Percentiles rank a stretch among this genome's conserved stretches.
Evolutionary conservation across 2,113 vertebrate genomes (phyloP).

Genomic region (Peromyscus polionotus): DNA sequence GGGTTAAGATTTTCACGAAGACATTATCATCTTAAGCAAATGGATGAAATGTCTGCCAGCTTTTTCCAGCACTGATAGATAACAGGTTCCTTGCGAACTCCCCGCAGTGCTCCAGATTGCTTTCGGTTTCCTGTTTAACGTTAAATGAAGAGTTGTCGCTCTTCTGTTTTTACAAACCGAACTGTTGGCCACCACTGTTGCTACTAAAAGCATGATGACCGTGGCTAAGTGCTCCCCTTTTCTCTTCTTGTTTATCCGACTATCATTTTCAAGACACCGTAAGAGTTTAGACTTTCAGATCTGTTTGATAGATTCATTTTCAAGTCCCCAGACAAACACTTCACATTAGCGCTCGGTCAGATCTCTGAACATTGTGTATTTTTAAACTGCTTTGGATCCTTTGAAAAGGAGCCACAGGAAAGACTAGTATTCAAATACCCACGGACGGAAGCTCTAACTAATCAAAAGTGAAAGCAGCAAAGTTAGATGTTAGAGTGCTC

Average conservation of each 20-base stretch:
- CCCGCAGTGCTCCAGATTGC: conserved; percentile 38
- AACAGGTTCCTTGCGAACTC: conserved; percentile 57
- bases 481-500: not conserved
- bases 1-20: conserved; percentile 35
- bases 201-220: conserved; percentile 31
- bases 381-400: conserved; percentile 74
- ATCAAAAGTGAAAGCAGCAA: conserved; percentile 72
- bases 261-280: not conserved
- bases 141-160: conserved; percentile 67
- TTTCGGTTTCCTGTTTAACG: conserved; percentile 74
- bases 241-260: not conserved
- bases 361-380: conserved; percentile 66
- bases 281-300: conserved; percentile 37
- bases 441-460: conserved; percentile 45
- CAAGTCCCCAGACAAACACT: conserved; percentile 60
- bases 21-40: conserved; percentile 52
- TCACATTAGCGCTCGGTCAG: conserved; percentile 66
- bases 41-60: conserved; percentile 4
- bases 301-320: not conserved
- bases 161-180: not conserved
- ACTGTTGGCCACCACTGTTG: conserved; percentile 16
- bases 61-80: conserved; percentile 50
- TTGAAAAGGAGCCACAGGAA: conserved; percentile 68
- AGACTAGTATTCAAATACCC: conserved; percentile 4
- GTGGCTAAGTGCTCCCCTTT: not conserved